Percentiles rank a stretch among this genome's conserved stretches.
Evolutionary conservation across 2,888 invertebrate genomes (phyloP).

Genomic region (Eurytoma adleriae): DNA sequence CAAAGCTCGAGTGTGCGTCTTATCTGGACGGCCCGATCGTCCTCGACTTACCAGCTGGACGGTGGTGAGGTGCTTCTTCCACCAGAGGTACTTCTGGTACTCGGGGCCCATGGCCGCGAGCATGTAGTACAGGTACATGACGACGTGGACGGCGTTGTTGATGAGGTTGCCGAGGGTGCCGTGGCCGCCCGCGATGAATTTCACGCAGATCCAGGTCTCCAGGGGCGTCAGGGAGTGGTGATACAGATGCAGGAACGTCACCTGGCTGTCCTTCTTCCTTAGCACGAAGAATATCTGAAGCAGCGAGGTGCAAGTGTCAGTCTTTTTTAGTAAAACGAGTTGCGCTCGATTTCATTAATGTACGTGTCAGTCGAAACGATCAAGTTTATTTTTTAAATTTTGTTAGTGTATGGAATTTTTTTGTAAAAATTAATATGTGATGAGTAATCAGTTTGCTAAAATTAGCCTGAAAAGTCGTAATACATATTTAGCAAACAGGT

Average conservation of each 20-base stretch:
- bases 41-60: slow-evolving; percentile 84
- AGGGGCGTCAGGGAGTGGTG: slow-evolving; percentile 89
- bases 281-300: slow-evolving; percentile 85
- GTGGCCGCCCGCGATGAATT: slow-evolving; percentile 90
- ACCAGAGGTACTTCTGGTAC: slow-evolving; percentile 92
- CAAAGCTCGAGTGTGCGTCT: too few relatives aligned
- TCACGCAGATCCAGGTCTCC: slow-evolving; percentile 87
- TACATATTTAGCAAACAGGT: too few relatives aligned
- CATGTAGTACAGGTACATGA: slow-evolving; percentile 94
- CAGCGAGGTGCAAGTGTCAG: not conserved
- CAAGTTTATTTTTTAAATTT: too few relatives aligned
- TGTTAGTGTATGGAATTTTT: too few relatives aligned
- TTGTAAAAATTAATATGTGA: too few relatives aligned
- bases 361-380: too few relatives aligned
- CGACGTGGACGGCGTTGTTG: slow-evolving; percentile 90
- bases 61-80: slow-evolving; percentile 92
- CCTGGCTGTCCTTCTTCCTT: slow-evolving; percentile 90
- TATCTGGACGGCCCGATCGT: not conserved
- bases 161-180: slow-evolving; percentile 92
- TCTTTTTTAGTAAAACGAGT: not conserved
- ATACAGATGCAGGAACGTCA: slow-evolving; percentile 90
- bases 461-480: too few relatives aligned
- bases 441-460: too few relatives aligned
- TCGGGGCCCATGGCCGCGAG: slow-evolving; percentile 90
- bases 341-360: not conserved